Base-by-base conservation (phyloP, 2,888 invertebrate species). In the Eupelmus urozonus region DNA sequence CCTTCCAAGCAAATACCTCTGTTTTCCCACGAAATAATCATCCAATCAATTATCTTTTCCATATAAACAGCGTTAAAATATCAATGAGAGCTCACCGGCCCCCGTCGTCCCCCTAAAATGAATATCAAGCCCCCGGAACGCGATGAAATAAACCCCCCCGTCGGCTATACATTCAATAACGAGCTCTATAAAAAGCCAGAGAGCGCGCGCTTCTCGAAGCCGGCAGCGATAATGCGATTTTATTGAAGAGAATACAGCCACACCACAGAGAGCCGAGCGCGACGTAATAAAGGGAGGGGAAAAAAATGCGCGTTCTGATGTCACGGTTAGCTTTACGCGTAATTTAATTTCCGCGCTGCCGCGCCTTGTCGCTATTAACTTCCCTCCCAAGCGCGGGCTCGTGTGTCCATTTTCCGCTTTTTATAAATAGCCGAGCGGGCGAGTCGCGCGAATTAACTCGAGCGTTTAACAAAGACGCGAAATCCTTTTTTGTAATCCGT, bases 381-480 rank as follows among this genome's bases (percentile, higher is more conserved):
- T 18, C 18, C 59, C 40, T 20, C 60, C 34, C 60, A 0, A 13
- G 5, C 59, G 0, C 57, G 27, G 20, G 27, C 1, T n/a, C 18
- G 29, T 34, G 27, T 51, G 20, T 42, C 34, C 67, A 67, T 77
- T 67, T 55, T 62, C 60, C 45, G 65, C 66, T 67, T 77, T 77
- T 77, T 77, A 72, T 67, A 77, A 77, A 77, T 71, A 76, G 65
- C 65, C 25, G 55, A 53, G 23, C n/a, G n/a, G n/a, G n/a, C n/a
- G n/a, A n/a, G n/a, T n/a, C n/a, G n/a, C 25, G 62, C 53, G 62
- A 72, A 77, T 77, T 77, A 77, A 77, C 55, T 60, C 18, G 42
- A 55, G 45, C 51, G 40, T 71, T 71, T 59, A 71, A 66, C 71
- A 45, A 55, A 76, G 71, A 71, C 53, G 66, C 45, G 5, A 60